Evolutionary conservation across 2,113 vertebrate genomes (phyloP).

Genomic region (Beaufortia kweichowensis): DNA sequence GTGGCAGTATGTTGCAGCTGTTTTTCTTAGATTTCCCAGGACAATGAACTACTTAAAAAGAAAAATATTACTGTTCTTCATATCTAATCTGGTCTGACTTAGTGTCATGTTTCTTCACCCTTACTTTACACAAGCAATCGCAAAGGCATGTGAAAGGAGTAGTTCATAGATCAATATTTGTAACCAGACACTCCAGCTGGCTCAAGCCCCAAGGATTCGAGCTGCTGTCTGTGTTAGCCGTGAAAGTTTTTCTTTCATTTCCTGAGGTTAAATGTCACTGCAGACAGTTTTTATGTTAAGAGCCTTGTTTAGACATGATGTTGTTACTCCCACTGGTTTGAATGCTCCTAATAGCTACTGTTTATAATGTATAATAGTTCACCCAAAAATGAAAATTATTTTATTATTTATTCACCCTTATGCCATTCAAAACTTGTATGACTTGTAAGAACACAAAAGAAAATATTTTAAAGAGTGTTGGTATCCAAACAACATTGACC

Average conservation of each 20-base stretch:
- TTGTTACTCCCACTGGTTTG: conserved; percentile 1
- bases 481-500: too few relatives aligned
- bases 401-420: too few relatives aligned
- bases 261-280: background rate
- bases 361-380: too few relatives aligned
- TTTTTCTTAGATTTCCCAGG: background rate
- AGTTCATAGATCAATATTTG: background rate
- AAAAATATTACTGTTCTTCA: background rate
- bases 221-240: conserved; percentile 5
- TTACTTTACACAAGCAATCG: background rate
- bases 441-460: too few relatives aligned
- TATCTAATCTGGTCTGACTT: conserved; percentile 7
- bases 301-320: background rate
- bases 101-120: conserved; percentile 4
- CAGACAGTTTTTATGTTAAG: conserved; percentile 6
- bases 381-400: too few relatives aligned
- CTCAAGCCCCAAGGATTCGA: background rate
- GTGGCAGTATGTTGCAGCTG: conserved; percentile 20
- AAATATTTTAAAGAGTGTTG: too few relatives aligned
- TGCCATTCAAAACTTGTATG: too few relatives aligned
- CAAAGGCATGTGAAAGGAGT: conserved; percentile 15
- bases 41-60: conserved; percentile 1
- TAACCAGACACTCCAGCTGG: conserved; percentile 3
- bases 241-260: conserved; percentile 10
- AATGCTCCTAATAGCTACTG: background rate